Percentiles rank a stretch among this genome's conserved stretches.
Evolutionary conservation across 30 jellyfish, hydroid and myxozoan genomes (phyloP).

Genomic region (Aurelia sp.): DNA sequence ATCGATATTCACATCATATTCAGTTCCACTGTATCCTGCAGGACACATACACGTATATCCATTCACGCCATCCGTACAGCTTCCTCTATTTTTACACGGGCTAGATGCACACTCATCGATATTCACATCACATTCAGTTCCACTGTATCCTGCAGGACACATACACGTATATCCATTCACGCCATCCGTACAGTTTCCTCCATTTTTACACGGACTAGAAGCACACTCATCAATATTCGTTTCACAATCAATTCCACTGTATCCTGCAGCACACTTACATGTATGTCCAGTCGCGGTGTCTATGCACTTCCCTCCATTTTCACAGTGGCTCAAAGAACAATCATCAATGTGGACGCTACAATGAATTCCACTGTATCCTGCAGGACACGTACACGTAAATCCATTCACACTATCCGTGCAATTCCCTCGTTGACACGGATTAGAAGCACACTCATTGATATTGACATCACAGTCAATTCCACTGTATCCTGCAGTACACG

Average conservation of each 20-base stretch:
- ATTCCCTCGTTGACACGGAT: slow-evolving; percentile 57
- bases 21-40: too few relatives aligned
- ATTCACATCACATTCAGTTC: too few relatives aligned
- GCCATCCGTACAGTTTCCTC: too few relatives aligned
- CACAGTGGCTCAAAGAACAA: slow-evolving; percentile 54
- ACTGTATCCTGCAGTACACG: slow-evolving; percentile 57
- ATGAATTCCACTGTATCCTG: slow-evolving; percentile 54
- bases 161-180: background rate
- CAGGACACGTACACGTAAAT: slow-evolving; percentile 44
- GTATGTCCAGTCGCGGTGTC: slow-evolving; percentile 23
- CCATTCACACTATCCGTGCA: slow-evolving; percentile 56
- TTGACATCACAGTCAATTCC: slow-evolving; percentile 51
- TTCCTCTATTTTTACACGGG: too few relatives aligned
- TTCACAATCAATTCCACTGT: slow-evolving; percentile 61
- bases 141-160: too few relatives aligned
- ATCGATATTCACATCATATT: too few relatives aligned
- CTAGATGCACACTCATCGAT: too few relatives aligned
- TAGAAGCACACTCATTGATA: slow-evolving; percentile 57
- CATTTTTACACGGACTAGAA: too few relatives aligned
- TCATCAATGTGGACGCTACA: slow-evolving; percentile 39
- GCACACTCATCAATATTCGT: background rate
- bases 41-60: too few relatives aligned
- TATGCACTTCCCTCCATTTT: slow-evolving; percentile 38
- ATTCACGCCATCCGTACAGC: too few relatives aligned
- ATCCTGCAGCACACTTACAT: slow-evolving; percentile 71